Evolutionary conservation across 2,113 vertebrate genomes (phyloP).

Genomic region (Mus pahari): DNA sequence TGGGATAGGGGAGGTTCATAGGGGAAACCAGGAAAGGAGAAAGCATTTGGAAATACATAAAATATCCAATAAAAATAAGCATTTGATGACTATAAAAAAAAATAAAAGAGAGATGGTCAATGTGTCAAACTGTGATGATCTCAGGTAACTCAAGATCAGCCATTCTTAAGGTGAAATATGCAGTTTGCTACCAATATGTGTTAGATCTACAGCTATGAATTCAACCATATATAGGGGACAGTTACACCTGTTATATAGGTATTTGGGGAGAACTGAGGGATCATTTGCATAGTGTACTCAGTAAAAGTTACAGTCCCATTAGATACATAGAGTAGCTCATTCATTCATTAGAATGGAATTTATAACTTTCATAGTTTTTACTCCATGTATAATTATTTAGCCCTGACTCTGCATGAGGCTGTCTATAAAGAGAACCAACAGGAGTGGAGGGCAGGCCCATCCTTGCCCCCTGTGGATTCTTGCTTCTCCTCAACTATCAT

Average conservation of each 20-base stretch:
- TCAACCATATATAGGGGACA: background rate
- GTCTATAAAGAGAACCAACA: background rate
- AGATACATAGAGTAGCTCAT: background rate
- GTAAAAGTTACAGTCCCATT: background rate
- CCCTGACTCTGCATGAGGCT: background rate
- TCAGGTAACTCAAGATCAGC: background rate
- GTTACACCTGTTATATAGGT: background rate
- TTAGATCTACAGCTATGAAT: background rate
- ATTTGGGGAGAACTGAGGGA: background rate
- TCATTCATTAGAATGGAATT: background rate
- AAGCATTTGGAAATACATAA: no score
- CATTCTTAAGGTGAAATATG: background rate
- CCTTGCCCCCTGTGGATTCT: background rate
- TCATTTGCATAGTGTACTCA: background rate
- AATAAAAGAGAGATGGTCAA: no score
- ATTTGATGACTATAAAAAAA: no score
- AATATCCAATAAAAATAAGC: no score
- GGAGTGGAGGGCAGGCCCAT: background rate
- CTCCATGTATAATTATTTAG: background rate
- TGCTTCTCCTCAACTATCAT: background rate
- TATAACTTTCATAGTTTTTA: background rate
- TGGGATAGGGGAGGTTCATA: no score
- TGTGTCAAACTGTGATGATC: fast-evolving
- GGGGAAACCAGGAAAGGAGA: no score
- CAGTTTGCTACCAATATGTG: no score